Percentiles rank a stretch among this genome's conserved stretches.
These are phyloP conservation scores for Akabosia matsudoensis DNA, from an alignment of 1,140 invertebrate genomes.

Conservation along the genomic window DNA sequence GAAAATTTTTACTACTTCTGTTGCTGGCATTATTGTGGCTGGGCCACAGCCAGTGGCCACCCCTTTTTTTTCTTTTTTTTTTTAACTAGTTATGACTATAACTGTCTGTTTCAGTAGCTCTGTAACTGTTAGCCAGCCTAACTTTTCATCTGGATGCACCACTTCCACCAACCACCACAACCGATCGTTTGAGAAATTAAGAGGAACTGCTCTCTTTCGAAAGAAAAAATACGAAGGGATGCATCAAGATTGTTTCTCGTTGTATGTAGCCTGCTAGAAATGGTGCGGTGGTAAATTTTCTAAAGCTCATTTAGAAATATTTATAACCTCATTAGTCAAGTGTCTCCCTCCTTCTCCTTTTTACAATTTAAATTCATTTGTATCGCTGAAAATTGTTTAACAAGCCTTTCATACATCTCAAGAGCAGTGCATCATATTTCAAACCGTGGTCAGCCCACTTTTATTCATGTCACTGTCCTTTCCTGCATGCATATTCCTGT, in stretches of 20 bases:
- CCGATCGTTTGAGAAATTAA: no score
- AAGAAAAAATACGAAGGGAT: neutral
- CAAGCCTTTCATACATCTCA: slow-evolving; percentile 17
- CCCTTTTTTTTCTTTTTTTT: neutral
- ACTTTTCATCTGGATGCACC: no score
- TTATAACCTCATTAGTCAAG: slow-evolving; percentile 47
- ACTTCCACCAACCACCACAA: no score
- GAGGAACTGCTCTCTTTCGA: no score
- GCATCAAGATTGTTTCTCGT: neutral
- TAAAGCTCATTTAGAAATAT: slow-evolving; percentile 44
- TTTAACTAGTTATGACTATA: neutral
- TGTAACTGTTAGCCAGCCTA: no score
- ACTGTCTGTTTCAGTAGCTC: no score
- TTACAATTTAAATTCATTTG: slow-evolving; percentile 24
- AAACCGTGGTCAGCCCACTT: slow-evolving; percentile 39
- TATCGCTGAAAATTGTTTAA: slow-evolving; percentile 24
- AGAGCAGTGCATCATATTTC: slow-evolving; percentile 36
- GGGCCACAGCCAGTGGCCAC: slow-evolving; percentile 14
- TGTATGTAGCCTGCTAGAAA: neutral
- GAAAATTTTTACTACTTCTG: neutral
- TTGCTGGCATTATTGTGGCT: slow-evolving; percentile 3
- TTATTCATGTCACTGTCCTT: slow-evolving; percentile 37
- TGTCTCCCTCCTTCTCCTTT: slow-evolving; percentile 27
- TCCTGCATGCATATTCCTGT: neutral
- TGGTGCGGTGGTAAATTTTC: slow-evolving; percentile 3